These are phyloP conservation scores for Poeciliopsis prolifica DNA, from an alignment of 2,113 vertebrate genomes.

Conservation along the genomic window DNA sequence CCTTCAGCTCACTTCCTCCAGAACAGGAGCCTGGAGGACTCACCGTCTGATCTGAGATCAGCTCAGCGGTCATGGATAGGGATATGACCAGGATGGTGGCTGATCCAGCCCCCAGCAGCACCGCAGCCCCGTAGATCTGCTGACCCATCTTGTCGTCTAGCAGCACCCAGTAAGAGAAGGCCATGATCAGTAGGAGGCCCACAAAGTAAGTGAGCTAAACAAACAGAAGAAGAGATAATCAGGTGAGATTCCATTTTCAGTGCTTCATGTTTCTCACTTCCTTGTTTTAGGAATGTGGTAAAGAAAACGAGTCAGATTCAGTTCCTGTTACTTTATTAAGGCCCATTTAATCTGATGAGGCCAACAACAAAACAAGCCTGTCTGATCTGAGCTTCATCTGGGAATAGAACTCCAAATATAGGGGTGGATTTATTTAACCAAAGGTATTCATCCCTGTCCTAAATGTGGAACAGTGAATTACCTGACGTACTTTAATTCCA, in stretches of 20 bases:
- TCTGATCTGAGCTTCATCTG: no score
- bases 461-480: neutral
- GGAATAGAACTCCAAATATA: no score
- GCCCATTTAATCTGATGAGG: neutral
- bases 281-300: neutral
- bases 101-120: slow-evolving; percentile 86
- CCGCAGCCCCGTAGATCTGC: slow-evolving; percentile 82
- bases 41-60: slow-evolving; percentile 91
- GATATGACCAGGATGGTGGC: slow-evolving; percentile 94
- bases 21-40: slow-evolving; percentile 2
- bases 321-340: neutral
- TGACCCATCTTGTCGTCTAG: slow-evolving; percentile 75
- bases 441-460: no score
- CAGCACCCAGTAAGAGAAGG: slow-evolving; percentile 89
- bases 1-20: neutral
- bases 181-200: slow-evolving; percentile 87
- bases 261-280: neutral
- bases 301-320: neutral
- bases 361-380: neutral
- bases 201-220: slow-evolving; percentile 89
- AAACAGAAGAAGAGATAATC: neutral
- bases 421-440: no score
- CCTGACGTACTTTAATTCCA: no score
- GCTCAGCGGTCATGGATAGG: slow-evolving; percentile 92
- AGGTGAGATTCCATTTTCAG: neutral